Evolutionary conservation across 1,140 invertebrate genomes (phyloP), one percentile per base, ranked within the genome.

Genomic region (Monochamus saltuarius): DNA sequence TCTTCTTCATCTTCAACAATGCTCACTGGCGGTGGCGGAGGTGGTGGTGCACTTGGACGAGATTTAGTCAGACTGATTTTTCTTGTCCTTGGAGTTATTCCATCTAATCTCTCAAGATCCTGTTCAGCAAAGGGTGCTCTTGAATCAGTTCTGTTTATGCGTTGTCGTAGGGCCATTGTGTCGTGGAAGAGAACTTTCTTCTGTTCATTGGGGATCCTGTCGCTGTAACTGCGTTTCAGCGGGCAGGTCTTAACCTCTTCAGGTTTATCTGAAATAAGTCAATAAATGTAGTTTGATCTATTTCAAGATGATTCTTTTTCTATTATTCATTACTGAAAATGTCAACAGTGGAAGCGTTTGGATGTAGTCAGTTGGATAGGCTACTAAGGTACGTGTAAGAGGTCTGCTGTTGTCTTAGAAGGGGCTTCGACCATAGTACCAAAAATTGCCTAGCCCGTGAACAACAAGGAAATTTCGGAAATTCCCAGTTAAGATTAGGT

Each of bases 161-260:
- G 84, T n/a, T 85, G 79, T 65, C 88, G 83, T 59, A 92, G 78
- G 14, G 89, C 85, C 88, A 91, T 92, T 13, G 89, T 91, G 71
- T 92, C 83, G 78, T 84, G 78, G 77, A 88, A 87, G 73, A 67
- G 73, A 34, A 73, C 73, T 16, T 78, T 80, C 17, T 61, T 58
- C 0, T 64, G 57, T 13, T 80, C 78, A 7, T 71, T 65, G 36
- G 64, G 69, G 9, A 76, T 74, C 1, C 79, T 75, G 35, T 81
- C 75, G 62, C 83, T 85, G 17, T 82, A 70, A 14, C 82, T 84
- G 22, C 83, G 76, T 55, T 80, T 80, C 3, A 82, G 60, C 4
- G 70, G 72, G 10, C 59, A 64, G 46, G 52, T 46, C 38, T 62
- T 64, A 4, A 10, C 14, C 2, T 37, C 29, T 10, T 38, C 17